phyloP scores from a whole-genome alignment of 2,113 vertebrate genomes.

The Tympanuchus pallidicinctus region DNA sequence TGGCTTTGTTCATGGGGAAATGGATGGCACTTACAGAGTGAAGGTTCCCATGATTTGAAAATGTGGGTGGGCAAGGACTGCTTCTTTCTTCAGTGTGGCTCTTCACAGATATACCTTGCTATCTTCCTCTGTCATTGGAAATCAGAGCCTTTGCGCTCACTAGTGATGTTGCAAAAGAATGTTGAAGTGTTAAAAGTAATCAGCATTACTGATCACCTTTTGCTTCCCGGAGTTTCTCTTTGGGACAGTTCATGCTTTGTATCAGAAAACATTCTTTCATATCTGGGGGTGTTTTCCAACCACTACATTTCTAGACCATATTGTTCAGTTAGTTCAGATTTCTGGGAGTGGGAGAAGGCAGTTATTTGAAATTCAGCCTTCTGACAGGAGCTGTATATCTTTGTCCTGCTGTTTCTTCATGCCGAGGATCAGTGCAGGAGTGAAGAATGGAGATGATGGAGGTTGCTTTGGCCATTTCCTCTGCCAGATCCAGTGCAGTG shows the following conservation, averaged over 20 bases:
- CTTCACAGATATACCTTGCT: neutral
- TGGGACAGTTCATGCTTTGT: neutral
- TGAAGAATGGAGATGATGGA: neutral
- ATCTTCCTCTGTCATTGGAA: neutral
- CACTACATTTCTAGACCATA: neutral
- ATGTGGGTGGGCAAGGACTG: neutral
- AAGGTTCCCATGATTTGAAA: neutral
- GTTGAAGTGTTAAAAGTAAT: neutral
- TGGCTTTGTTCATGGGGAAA: neutral
- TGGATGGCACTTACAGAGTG: neutral
- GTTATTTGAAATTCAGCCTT: neutral
- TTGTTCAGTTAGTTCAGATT: neutral
- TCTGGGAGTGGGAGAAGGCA: neutral
- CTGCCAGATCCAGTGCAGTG: neutral
- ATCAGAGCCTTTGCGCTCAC: neutral
- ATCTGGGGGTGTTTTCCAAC: neutral
- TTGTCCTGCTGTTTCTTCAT: neutral
- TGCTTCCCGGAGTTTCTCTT: neutral
- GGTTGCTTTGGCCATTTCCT: neutral
- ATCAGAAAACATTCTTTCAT: neutral
- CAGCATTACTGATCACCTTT: neutral
- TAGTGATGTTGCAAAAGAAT: conserved; percentile 4
- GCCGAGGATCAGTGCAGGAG: neutral
- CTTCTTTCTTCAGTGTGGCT: neutral
- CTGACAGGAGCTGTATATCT: neutral